Evolutionary conservation across 2,888 invertebrate genomes (phyloP).

Genomic region (Lepas anatifera): DNA sequence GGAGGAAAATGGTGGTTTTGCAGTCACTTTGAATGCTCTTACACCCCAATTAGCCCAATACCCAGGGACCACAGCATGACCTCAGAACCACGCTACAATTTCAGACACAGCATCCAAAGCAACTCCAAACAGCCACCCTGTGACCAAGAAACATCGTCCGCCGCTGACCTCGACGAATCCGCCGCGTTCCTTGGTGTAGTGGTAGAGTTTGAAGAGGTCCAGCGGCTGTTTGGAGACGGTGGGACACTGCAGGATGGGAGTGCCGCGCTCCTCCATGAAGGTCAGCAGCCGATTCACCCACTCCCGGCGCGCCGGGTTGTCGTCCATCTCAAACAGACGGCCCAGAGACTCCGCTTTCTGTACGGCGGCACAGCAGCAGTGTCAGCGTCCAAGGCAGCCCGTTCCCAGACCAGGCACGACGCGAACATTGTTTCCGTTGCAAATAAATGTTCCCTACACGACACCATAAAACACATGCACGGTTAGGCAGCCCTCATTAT

Average conservation of each 20-base stretch:
- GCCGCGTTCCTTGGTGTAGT: constrained; percentile 91
- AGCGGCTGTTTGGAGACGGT: constrained; percentile 97
- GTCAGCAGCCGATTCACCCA: constrained; percentile 90
- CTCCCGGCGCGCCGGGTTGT: constrained; percentile 81
- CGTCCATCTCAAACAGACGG: constrained; percentile 94
- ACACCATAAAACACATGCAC: too few species aligned
- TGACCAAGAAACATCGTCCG: too few species aligned
- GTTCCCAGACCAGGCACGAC: background rate
- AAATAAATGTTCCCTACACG: too few species aligned
- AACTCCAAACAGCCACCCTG: too few species aligned
- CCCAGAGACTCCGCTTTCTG: constrained; percentile 64
- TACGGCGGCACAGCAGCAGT: background rate
- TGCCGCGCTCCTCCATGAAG: constrained; percentile 91
- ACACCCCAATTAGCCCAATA: too few species aligned
- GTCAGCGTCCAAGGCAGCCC: background rate
- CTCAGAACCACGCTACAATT: too few species aligned
- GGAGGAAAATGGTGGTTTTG: too few species aligned
- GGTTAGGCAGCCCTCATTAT: too few species aligned
- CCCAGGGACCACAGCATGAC: too few species aligned
- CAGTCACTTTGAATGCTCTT: too few species aligned
- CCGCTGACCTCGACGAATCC: constrained; percentile 96
- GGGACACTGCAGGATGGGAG: constrained; percentile 91
- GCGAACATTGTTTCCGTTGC: too few species aligned
- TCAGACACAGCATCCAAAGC: too few species aligned
- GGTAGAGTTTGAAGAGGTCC: constrained; percentile 93